Base-by-base conservation (phyloP, 2,113 vertebrate genomes). In the Macaca mulatta region DNA sequence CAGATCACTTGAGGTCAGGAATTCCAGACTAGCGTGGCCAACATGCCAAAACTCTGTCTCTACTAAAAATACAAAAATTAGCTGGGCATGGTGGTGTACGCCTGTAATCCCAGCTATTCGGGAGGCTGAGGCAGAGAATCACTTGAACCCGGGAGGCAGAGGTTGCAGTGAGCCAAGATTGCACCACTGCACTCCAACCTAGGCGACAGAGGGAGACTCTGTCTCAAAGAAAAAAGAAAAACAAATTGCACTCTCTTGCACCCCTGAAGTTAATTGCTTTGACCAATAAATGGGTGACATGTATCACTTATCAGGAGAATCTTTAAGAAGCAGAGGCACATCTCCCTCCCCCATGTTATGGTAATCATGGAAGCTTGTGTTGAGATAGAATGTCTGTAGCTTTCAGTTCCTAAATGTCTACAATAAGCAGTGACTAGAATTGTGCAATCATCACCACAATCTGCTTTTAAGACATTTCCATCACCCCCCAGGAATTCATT, bases 381-480 rank as follows among this genome's bases (percentile, higher is more conserved):
- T 90, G 30, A 48, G 30, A 32, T 48, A 61, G 74, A 85, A 72
- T 22, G 89, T 83, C 17, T 77, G 48, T 69, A 67, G 81, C 30
- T 96, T 70, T 85, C 48, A 25, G 69, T 77, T 50, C 40, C 57
- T 96, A 52, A 96, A 75, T 75, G 38, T 89, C 57, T 38, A 38
- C 30, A 93, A 52, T 89, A 85, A 96, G 23, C 74, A 81, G 38
- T 70, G 86, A 90, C 11, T 89, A 82, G 75, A 64, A 12, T 77
- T 91, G n/a, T 84, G 22, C 35, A 40, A 17, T 52, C 32, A 64
- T 90, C 38, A 93, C 57, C 43, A 83, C 50, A 55, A 79, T 88
- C 52, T 13, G 91, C 25, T 74, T 84, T 95, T 72, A 96, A 78
- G 93, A 91, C 50, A 80, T 80, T 91, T 91, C 48, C 11, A 74